phyloP scores from a whole-genome alignment of 2,797 vertebrate genomes.

The Micromesistius poutassou region DNA sequence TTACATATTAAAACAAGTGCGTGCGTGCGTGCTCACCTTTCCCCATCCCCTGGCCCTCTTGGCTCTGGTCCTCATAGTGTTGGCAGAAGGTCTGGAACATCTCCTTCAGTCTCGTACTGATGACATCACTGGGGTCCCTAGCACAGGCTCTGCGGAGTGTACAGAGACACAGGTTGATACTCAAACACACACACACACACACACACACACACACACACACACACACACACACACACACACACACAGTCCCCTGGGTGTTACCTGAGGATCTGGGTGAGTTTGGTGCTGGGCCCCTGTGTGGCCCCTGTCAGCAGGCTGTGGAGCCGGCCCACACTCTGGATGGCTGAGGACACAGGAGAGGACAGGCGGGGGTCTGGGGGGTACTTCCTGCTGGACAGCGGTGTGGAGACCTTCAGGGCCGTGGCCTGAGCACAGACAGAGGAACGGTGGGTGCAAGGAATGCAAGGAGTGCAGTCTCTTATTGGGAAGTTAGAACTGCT shows the following conservation, averaged over 20 bases:
- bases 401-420: constrained; percentile 72
- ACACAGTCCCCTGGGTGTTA: constrained; percentile 33
- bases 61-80: constrained; percentile 63
- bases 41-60: constrained; percentile 68
- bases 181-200: neutral
- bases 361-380: constrained; percentile 71
- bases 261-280: constrained; percentile 79
- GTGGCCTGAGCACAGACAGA: constrained; percentile 69
- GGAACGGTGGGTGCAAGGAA: neutral
- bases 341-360: constrained; percentile 81
- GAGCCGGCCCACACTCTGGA: constrained; percentile 77
- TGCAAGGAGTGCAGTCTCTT: neutral
- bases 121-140: constrained; percentile 84
- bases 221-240: neutral
- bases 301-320: constrained; percentile 85
- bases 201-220: neutral
- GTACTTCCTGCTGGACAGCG: constrained; percentile 82
- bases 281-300: constrained; percentile 81
- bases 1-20: neutral
- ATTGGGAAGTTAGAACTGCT: neutral
- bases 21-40: constrained; percentile 71
- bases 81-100: constrained; percentile 84
- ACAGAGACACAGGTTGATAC: neutral
- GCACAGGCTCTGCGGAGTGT: constrained; percentile 64
- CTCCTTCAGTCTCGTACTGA: constrained; percentile 81